phyloP scores from a whole-genome alignment of 1,140 invertebrate genomes.

The Heliothis subflexa region DNA sequence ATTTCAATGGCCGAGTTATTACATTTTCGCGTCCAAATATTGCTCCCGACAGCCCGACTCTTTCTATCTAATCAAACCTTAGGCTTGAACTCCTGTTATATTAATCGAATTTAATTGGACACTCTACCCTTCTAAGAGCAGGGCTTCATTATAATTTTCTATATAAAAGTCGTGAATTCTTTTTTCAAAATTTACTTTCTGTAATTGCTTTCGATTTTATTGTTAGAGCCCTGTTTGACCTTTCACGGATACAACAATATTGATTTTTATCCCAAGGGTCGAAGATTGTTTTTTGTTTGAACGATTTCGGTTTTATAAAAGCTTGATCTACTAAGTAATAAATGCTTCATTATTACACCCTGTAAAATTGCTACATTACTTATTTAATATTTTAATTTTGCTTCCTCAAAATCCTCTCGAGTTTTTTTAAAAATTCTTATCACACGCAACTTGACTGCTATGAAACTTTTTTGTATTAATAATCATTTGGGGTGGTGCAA shows the following conservation, averaged over 20 bases:
- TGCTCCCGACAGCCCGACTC: background rate
- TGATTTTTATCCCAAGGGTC: background rate
- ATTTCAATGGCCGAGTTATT: background rate
- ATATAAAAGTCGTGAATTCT: conserved; percentile 23
- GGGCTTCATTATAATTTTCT: conserved; percentile 41
- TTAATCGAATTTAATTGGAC: conserved; percentile 45
- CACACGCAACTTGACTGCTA: background rate
- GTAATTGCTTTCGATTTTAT: conserved; percentile 41
- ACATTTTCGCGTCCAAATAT: conserved; percentile 24
- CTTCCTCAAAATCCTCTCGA: background rate
- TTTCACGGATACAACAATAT: conserved; percentile 13
- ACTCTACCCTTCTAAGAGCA: conserved; percentile 40
- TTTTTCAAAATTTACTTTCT: conserved; percentile 34
- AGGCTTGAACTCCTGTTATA: conserved; percentile 17
- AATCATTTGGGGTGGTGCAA: background rate
- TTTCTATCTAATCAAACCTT: conserved; percentile 25
- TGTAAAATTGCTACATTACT: background rate
- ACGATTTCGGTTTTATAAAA: background rate
- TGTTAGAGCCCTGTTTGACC: conserved; percentile 23
- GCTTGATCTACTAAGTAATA: background rate
- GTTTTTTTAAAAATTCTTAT: background rate
- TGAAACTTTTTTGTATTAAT: background rate
- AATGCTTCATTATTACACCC: conserved; percentile 7
- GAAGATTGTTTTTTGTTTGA: conserved; percentile 15
- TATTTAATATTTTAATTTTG: background rate